These are phyloP conservation scores for Actinia tenebrosa DNA, from an alignment of 64 coral and sea anemone genomes.

Conservation along the genomic window DNA sequence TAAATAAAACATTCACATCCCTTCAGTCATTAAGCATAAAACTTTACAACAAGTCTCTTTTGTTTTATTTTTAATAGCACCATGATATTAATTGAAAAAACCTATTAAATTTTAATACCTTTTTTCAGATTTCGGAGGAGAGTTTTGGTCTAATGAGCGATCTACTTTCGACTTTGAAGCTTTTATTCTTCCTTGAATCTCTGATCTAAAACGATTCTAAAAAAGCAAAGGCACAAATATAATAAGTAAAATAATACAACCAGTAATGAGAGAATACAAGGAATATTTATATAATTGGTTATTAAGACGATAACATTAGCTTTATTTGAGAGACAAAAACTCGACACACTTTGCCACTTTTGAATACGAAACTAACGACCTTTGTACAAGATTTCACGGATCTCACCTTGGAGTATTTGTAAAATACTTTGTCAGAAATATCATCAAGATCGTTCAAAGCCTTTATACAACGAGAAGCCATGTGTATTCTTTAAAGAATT, in stretches of 20 bases:
- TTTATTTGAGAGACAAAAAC: neutral
- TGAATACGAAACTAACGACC: neutral
- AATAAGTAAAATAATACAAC: neutral
- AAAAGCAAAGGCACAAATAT: neutral
- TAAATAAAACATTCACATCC: no score
- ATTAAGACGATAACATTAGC: neutral
- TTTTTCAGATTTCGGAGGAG: neutral
- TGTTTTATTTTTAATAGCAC: no score
- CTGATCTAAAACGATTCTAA: slow-evolving; percentile 6
- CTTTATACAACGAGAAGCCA: slow-evolving; percentile 79
- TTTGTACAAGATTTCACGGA: neutral
- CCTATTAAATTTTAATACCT: slow-evolving; percentile 1
- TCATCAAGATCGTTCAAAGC: slow-evolving; percentile 81
- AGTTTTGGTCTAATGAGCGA: neutral
- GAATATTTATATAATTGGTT: neutral
- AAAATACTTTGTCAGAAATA: slow-evolving; percentile 74
- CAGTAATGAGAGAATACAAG: neutral
- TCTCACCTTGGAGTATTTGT: slow-evolving; percentile 77
- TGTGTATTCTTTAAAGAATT: slow-evolving; percentile 7
- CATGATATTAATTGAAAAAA: neutral
- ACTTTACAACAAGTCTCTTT: no score
- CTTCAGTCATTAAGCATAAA: no score
- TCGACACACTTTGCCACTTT: neutral
- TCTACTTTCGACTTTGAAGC: neutral
- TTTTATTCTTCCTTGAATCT: neutral